Conservation (phyloP, 2,797 vertebrate genomes). For the Sebastes steindachneri region DNA sequence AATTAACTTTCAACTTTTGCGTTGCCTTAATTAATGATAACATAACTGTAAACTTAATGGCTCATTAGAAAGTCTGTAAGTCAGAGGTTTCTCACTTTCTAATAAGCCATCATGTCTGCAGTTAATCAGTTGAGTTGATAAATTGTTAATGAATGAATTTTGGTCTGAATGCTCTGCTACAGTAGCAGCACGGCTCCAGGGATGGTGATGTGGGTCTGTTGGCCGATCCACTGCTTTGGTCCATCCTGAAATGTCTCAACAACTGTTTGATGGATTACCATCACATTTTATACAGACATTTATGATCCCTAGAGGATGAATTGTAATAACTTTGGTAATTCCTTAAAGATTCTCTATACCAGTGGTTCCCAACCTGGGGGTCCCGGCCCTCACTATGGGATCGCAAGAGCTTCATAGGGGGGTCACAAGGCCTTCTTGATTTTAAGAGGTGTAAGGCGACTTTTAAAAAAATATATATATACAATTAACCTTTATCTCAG, state of each 20-base stretch:
- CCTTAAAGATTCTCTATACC: too few species aligned
- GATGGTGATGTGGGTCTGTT: neutral
- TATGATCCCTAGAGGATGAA: neutral
- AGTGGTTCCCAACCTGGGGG: too few species aligned
- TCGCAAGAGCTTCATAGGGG: too few species aligned
- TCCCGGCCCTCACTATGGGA: too few species aligned
- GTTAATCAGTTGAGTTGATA: neutral
- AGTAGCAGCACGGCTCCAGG: neutral
- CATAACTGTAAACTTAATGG: neutral
- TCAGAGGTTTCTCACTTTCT: neutral
- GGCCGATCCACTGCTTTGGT: neutral
- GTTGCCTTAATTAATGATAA: neutral
- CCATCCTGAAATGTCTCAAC: neutral
- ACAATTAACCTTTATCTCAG: too few species aligned
- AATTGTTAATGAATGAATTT: neutral
- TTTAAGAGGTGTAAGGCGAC: too few species aligned
- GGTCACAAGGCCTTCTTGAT: too few species aligned
- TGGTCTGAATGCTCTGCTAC: neutral
- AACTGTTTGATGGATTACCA: neutral
- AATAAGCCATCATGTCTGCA: neutral
- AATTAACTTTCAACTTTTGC: neutral
- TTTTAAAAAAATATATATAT: too few species aligned
- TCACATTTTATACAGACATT: too few species aligned
- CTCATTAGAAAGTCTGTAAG: neutral
- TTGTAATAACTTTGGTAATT: neutral